Percentiles rank a stretch among this genome's conserved stretches.
Conservation (phyloP, 2,888 invertebrate genomes). For the Notocelia uddmanniana region DNA sequence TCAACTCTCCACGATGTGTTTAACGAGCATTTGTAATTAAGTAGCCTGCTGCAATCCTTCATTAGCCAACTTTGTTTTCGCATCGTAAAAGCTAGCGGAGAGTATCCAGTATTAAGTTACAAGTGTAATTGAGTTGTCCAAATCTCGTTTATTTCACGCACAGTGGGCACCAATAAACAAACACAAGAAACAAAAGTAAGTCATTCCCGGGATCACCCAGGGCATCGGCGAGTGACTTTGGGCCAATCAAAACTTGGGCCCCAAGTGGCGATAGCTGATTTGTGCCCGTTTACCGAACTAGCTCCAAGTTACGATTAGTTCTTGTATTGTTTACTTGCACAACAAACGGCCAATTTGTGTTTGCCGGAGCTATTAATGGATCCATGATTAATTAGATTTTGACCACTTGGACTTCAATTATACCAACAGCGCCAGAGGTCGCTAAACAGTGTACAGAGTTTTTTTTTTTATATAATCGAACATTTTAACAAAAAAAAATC, state of each 20-base stretch:
- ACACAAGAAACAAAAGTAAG: conserved; percentile 53
- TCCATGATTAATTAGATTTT: conserved; percentile 31
- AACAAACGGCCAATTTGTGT: conserved; percentile 45
- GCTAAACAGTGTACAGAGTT: no score
- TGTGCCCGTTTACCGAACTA: conserved; percentile 55
- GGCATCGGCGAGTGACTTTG: conserved; percentile 49
- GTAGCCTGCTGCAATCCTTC: not conserved
- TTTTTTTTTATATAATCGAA: no score
- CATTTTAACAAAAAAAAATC: not conserved
- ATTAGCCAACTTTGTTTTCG: conserved; percentile 12
- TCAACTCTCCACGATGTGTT: conserved; percentile 1
- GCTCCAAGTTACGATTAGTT: conserved; percentile 69
- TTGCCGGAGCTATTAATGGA: conserved; percentile 36
- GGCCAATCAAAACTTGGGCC: conserved; percentile 65
- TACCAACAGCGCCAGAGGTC: not conserved
- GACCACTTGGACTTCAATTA: not conserved
- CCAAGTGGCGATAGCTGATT: conserved; percentile 56
- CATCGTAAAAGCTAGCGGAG: conserved; percentile 25
- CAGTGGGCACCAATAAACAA: conserved; percentile 60
- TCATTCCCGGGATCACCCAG: conserved; percentile 54
- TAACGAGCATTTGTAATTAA: conserved; percentile 19
- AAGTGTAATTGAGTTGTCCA: conserved; percentile 60
- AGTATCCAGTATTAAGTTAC: conserved; percentile 51
- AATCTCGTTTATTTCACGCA: conserved; percentile 60
- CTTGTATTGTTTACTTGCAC: conserved; percentile 58